phyloP scores from a whole-genome alignment of 2,797 vertebrate genomes.

The Hippopotamyrus pictus region DNA sequence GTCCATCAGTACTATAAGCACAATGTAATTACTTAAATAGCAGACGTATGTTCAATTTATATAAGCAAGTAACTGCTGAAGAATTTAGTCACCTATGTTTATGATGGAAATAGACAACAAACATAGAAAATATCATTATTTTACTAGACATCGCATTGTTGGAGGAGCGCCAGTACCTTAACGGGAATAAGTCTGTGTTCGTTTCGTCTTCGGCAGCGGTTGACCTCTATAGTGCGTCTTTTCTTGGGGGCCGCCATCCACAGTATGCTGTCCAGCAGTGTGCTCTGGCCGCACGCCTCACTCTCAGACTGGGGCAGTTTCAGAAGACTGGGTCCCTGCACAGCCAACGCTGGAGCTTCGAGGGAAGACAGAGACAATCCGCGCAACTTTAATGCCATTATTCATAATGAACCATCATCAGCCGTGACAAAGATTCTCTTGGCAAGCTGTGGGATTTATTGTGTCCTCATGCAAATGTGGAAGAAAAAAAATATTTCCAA shows the following conservation, averaged over 20 bases:
- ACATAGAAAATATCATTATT: background rate
- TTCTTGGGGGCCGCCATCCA: slow-evolving; percentile 96
- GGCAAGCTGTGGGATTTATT: background rate
- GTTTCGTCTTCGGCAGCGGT: slow-evolving; percentile 79
- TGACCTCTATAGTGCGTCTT: slow-evolving; percentile 85
- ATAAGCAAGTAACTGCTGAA: background rate
- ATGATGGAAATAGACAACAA: background rate
- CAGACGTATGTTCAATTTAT: background rate
- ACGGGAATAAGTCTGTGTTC: slow-evolving; percentile 68
- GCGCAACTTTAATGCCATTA: background rate
- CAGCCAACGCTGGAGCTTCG: slow-evolving; percentile 68
- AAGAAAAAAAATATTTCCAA: background rate
- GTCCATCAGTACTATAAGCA: background rate
- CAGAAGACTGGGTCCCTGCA: slow-evolving; percentile 54
- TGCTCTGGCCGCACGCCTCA: slow-evolving; percentile 33
- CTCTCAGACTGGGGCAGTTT: slow-evolving; percentile 32
- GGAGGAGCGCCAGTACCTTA: slow-evolving; percentile 60
- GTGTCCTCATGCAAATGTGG: background rate
- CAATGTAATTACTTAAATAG: background rate
- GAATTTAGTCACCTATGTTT: background rate
- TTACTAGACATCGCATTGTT: background rate
- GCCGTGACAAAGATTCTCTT: background rate
- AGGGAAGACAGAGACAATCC: background rate
- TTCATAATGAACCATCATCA: background rate
- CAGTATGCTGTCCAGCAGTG: slow-evolving; percentile 65